Evolutionary conservation across 1,140 invertebrate genomes (phyloP).

Genomic region (Trichoplusia ni): DNA sequence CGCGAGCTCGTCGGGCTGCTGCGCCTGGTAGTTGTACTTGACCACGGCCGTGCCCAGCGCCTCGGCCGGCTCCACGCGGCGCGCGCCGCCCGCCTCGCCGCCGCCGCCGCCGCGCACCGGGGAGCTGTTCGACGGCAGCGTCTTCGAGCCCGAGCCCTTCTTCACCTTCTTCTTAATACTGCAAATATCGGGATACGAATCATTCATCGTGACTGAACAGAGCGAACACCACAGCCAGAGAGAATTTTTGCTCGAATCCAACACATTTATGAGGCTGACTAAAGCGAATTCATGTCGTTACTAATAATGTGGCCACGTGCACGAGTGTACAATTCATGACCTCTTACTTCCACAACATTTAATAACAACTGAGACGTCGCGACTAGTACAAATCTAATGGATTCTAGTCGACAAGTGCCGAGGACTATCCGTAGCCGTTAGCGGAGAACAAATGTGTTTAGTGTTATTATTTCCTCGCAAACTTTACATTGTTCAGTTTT

Average conservation of each 20-base stretch:
- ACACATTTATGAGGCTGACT: too few relatives aligned
- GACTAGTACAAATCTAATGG: too few relatives aligned
- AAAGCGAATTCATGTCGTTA: too few relatives aligned
- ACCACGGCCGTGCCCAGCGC: constrained; percentile 95
- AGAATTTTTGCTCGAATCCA: too few relatives aligned
- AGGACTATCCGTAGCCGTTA: too few relatives aligned
- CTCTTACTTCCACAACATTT: too few relatives aligned
- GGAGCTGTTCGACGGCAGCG: constrained; percentile 90
- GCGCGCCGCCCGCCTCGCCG: constrained; percentile 88
- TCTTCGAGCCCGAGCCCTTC: constrained; percentile 92
- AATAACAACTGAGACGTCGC: too few relatives aligned
- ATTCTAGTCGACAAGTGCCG: too few relatives aligned
- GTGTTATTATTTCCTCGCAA: constrained; percentile 4
- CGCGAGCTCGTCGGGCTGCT: constrained; percentile 97
- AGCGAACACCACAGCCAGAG: too few relatives aligned
- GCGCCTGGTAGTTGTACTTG: constrained; percentile 99
- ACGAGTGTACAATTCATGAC: too few relatives aligned
- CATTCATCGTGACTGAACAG: neutral
- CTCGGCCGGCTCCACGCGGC: constrained; percentile 90
- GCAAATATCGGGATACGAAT: constrained; percentile 35
- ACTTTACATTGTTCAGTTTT: neutral
- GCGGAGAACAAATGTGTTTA: neutral
- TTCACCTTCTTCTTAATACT: constrained; percentile 97
- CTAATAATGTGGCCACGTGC: too few relatives aligned
- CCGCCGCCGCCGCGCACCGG: constrained; percentile 86